Percentiles rank a stretch among this genome's conserved stretches.
Evolutionary conservation across 35 echinoderm and acorn worm genomes (phyloP).

Genomic region (Strongylocentrotus purpuratus): DNA sequence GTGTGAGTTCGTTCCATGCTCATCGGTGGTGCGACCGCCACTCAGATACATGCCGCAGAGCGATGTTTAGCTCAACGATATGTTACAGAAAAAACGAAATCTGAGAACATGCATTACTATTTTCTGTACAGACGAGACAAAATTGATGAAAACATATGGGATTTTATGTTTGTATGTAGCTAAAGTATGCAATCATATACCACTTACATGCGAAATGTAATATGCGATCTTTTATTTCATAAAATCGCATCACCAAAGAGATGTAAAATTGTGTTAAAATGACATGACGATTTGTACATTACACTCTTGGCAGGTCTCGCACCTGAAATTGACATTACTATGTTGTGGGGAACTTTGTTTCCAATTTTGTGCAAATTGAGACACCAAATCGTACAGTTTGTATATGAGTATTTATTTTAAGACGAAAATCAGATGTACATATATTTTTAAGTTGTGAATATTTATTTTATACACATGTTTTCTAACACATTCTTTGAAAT

Average conservation of each 20-base stretch:
- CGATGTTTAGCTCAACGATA: too few species aligned
- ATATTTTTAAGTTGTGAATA: neutral
- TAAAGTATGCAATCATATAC: too few species aligned
- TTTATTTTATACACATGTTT: neutral
- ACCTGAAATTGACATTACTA: neutral
- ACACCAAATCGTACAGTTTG: constrained; percentile 1
- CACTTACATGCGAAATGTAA: neutral
- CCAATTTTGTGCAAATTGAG: neutral
- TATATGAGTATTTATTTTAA: neutral
- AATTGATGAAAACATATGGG: too few species aligned
- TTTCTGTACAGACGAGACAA: too few species aligned
- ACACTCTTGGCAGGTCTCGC: neutral
- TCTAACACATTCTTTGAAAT: neutral
- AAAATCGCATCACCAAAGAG: neutral
- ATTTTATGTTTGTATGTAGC: too few species aligned
- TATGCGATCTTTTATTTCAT: neutral
- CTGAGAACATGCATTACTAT: too few species aligned
- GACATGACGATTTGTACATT: neutral
- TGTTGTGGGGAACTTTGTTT: neutral
- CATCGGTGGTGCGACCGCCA: too few species aligned
- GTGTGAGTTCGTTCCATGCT: too few species aligned
- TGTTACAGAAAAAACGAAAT: too few species aligned
- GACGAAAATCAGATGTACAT: neutral
- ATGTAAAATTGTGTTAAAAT: neutral
- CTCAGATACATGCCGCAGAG: too few species aligned